These are phyloP conservation scores for Daphoenositta chrysoptera DNA, from an alignment of 2,113 vertebrate genomes.

Conservation along the genomic window DNA sequence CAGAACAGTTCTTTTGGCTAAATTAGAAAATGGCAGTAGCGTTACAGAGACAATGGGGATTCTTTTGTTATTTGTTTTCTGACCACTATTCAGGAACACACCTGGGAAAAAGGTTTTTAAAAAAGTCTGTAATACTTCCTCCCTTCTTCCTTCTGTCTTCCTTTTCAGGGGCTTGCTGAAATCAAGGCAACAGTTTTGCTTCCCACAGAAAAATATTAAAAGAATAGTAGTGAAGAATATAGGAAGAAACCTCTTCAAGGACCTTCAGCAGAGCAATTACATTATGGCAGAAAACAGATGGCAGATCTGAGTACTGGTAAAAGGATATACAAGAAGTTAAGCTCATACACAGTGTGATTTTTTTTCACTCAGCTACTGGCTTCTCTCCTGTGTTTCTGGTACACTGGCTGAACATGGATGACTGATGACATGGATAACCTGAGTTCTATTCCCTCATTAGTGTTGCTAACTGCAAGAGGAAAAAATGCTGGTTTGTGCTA, in stretches of 20 bases:
- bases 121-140: neutral
- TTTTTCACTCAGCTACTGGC: neutral
- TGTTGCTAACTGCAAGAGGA: neutral
- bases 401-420: neutral
- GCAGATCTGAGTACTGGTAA: neutral
- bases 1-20: neutral
- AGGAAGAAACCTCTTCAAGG: neutral
- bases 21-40: neutral
- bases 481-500: neutral
- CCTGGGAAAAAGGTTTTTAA: neutral
- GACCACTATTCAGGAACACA: neutral
- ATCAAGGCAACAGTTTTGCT: neutral
- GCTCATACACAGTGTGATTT: neutral
- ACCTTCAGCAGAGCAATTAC: neutral
- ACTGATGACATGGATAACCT: neutral
- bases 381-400: neutral
- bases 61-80: neutral
- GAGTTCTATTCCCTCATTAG: neutral
- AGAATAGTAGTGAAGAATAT: neutral
- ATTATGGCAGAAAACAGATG: neutral
- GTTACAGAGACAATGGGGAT: rapidly evolving
- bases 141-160: neutral
- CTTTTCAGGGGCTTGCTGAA: neutral
- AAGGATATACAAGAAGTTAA: neutral
- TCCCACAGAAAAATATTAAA: neutral